Base-by-base conservation (phyloP, 2,888 invertebrate genomes). In the Heliothis peltigera region DNA sequence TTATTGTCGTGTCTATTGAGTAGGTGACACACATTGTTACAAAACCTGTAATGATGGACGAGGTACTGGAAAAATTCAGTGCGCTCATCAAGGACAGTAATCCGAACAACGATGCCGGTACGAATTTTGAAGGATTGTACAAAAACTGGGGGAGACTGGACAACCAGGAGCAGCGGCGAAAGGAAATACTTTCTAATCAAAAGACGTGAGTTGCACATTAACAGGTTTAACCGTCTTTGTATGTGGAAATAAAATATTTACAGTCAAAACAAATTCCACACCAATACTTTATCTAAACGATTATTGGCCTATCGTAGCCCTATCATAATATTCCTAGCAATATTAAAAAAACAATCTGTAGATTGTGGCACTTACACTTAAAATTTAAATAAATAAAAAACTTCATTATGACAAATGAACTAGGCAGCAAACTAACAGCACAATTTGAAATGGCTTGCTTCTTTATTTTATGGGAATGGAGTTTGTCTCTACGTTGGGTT, bases 141-240 rank as follows among this genome's bases (percentile, higher is more conserved):
- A 95, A 95, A 84, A 92, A 94, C 70, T 89, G 89, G 86, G 92
- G 93, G 1, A 90, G 85, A 66, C 73, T 85, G 10, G 86, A 87
- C 17, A 87, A 86, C 55, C 96, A 96, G 86, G 94, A 96, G 58
- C 92, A 96, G 77, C 89, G 97, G 65, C 89, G 97, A 39, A 89
- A 89, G 64, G 88, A 93, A 78, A 86, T 96, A 42, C 88, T 97
- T n/a, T 88, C 95, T 61, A 86, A 88, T 18, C 96, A 96, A 80
- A 97, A 96, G 92, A 88, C 90, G 96, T 96, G 91, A 81, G 75
- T 35, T 39, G 28, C 15, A 2, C 6, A 5, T n/a, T n/a, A 18
- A 28, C 21, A 0, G 1, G 3, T 19, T 42, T 19, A 4, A 5
- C 17, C 5, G 18, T n/a, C 51, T 18, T 8, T 22, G 35, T 47